A percentile compares a stretch with the other conserved stretches of the same genome.
phyloP scores from a whole-genome alignment of 1,140 invertebrate genomes.

The Panonychus citri region DNA sequence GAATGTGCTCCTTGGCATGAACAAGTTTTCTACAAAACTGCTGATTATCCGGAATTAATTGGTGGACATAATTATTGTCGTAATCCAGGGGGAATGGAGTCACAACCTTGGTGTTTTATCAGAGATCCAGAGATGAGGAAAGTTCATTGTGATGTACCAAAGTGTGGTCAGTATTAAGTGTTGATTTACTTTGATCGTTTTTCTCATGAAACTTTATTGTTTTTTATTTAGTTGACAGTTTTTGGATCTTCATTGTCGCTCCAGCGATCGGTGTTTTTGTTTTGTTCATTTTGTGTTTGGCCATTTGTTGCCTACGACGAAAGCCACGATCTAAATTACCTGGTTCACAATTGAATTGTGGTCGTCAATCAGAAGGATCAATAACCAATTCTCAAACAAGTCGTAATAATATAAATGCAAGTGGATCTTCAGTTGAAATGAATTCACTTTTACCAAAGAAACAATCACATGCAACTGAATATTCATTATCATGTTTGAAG shows the following conservation, averaged over 20 bases:
- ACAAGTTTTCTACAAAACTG: constrained; percentile 39
- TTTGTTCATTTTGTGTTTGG: constrained; percentile 25
- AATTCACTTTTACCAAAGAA: not conserved
- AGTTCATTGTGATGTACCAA: constrained; percentile 60
- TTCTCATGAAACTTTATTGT: not conserved
- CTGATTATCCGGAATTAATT: constrained; percentile 53
- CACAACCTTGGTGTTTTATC: constrained; percentile 69
- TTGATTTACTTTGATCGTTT: not conserved
- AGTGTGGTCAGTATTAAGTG: constrained; percentile 39
- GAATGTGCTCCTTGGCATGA: constrained; percentile 60
- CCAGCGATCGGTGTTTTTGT: constrained; percentile 28
- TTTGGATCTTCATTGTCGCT: constrained; percentile 34
- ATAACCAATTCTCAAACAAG: not conserved
- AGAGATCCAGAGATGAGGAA: constrained; percentile 24
- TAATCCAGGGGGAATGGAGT: constrained; percentile 55
- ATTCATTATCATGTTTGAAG: constrained; percentile 48
- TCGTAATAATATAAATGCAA: not conserved
- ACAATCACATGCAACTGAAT: constrained; percentile 20
- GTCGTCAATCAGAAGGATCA: too few relatives aligned
- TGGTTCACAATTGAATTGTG: too few relatives aligned
- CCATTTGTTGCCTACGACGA: too few relatives aligned
- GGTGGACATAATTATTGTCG: constrained; percentile 73
- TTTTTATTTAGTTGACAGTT: constrained; percentile 12
- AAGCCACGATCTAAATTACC: too few relatives aligned
- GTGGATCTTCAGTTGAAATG: not conserved